Conservation (phyloP, 2,113 vertebrate genomes). For the Crotalus horridus region DNA sequence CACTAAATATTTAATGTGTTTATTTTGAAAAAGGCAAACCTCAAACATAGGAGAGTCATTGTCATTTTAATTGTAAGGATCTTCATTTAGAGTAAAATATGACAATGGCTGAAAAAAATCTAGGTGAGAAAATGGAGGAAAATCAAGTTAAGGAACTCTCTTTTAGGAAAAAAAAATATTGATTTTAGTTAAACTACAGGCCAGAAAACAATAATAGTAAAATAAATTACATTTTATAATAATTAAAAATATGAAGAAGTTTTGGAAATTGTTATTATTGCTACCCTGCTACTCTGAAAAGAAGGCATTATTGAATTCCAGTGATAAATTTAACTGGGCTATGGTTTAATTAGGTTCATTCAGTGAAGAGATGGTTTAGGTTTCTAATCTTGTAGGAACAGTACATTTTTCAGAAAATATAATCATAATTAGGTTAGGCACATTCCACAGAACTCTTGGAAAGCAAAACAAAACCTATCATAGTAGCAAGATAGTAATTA, state of each 20-base stretch:
- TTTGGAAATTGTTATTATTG: not conserved
- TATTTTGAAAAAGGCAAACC: not conserved
- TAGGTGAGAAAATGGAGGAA: not conserved
- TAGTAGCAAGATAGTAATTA: not conserved
- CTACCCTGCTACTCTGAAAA: not conserved
- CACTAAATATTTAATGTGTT: not conserved
- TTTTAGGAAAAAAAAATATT: not conserved
- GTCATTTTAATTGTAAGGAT: not conserved
- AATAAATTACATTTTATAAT: constrained; percentile 3
- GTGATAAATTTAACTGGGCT: constrained; percentile 28
- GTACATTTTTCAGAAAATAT: constrained; percentile 15
- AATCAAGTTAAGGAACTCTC: not conserved
- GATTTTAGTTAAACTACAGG: not conserved
- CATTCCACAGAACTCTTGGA: constrained; percentile 6
- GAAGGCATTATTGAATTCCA: not conserved
- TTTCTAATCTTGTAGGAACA: constrained; percentile 25
- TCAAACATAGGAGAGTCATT: not conserved
- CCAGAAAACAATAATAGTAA: not conserved
- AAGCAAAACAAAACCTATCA: constrained; percentile 19
- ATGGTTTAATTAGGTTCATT: constrained; percentile 26
- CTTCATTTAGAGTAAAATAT: not conserved
- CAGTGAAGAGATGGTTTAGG: not conserved
- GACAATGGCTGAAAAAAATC: not conserved
- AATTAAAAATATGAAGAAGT: not conserved
- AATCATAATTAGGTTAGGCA: constrained; percentile 13